Evolutionary conservation across 2,113 vertebrate species (phyloP), one percentile per base, ranked within the genome.

Genomic region (Tetraodon nigroviridis): DNA sequence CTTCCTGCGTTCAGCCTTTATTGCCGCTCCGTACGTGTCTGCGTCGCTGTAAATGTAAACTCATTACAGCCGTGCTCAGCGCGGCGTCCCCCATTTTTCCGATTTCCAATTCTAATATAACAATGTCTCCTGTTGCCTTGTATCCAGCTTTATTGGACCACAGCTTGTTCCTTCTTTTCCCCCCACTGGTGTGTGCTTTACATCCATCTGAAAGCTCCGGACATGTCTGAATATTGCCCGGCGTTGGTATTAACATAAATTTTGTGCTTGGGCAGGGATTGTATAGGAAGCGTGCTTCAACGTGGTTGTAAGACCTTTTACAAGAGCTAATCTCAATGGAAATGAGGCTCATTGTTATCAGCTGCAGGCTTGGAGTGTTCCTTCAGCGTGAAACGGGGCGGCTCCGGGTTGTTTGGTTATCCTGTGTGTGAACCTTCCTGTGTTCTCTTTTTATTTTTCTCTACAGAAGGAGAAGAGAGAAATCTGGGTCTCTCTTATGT

Each of bases 271-370:
- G 27, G 57, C 60, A 58, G 76, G 71, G 58, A 74, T 75, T 76
- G 64, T 65, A 66, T 65, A 77, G 64, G 67, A 77, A 82, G 67
- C 18, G 60, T 59, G 53, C 67, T 67, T 65, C 71, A 75, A 79
- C 61, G 52, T 52, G 53, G 64, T 74, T 80, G 74, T 84, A 79
- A 86, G 82, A 77, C 71, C 67, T 75, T 86, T 69, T 79, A 77
- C 59, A 60, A 69, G 56, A 74, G 76, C 68, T 84, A 84, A 84
- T 88, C 83, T 77, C 70, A 64, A 82, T 81, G 78, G 79, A 85
- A 88, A 86, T 88, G 79, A 88, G 82, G 54, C 63, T 75, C 78
- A 83, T 82, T 84, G 83, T 87, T 83, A 71, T 63, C 65, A 69
- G 83, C 80, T 59, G 6, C 64, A 19, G 82, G 83, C 78, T 58